phyloP scores from a whole-genome alignment of 2,888 invertebrate genomes.

The Stenichneumon culpator region DNA sequence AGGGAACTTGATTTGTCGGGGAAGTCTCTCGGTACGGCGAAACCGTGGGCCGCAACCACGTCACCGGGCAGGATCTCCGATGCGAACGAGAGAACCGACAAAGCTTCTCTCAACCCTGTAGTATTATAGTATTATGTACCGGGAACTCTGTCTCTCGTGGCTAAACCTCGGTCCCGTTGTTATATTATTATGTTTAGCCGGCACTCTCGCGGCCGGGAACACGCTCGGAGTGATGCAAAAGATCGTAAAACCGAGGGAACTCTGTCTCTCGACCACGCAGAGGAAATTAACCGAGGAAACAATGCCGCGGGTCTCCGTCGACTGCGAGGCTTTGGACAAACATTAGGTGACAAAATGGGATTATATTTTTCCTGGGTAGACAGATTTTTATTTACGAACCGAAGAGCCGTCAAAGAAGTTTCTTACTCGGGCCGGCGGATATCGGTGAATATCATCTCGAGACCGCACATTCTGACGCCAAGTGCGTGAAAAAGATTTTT shows the following conservation, averaged over 20 bases:
- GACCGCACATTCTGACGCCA: not conserved
- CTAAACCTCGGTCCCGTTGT: slow-evolving; percentile 14
- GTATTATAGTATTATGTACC: slow-evolving; percentile 47
- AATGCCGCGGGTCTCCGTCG: not conserved
- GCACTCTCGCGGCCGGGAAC: not conserved
- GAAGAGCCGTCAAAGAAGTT: not conserved
- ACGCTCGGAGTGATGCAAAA: slow-evolving; percentile 22
- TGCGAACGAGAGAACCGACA: slow-evolving; percentile 40
- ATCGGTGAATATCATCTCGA: not conserved
- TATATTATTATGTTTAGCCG: slow-evolving; percentile 18
- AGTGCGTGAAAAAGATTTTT: not conserved
- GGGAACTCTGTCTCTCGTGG: slow-evolving; percentile 36
- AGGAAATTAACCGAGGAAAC: slow-evolving; percentile 23
- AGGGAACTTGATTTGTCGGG: not conserved
- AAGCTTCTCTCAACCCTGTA: slow-evolving; percentile 29
- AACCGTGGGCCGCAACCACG: slow-evolving; percentile 10
- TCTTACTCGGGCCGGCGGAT: not conserved
- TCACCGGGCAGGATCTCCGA: slow-evolving; percentile 16
- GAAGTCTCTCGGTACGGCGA: not conserved
- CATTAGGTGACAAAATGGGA: not conserved
- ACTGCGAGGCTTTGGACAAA: slow-evolving; percentile 26
- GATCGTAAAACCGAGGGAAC: slow-evolving; percentile 55
- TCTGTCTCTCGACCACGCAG: not conserved
- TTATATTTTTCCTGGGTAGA: not conserved
- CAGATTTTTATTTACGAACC: not conserved